phyloP scores from a whole-genome alignment of 2,113 vertebrate species.

The Bostrychus sinensis region DNA sequence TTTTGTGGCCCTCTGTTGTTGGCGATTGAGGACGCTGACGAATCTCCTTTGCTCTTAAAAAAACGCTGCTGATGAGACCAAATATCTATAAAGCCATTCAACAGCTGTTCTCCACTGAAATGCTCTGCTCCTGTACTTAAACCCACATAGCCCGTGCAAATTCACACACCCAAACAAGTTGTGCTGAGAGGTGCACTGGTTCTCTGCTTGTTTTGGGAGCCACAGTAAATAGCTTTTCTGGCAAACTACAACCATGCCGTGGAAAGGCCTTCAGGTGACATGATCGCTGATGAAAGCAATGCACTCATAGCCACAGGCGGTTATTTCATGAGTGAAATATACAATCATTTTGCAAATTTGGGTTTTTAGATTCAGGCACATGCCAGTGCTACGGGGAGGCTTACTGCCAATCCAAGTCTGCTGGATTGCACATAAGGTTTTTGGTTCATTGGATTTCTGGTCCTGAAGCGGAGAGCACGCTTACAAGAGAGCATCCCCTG shows the following conservation, averaged over 20 bases:
- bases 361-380: constrained; percentile 11
- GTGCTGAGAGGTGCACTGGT: constrained; percentile 57
- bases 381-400: neutral
- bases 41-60: constrained; percentile 64
- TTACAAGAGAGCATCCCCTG: constrained; percentile 38
- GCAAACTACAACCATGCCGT: constrained; percentile 14
- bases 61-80: constrained; percentile 67
- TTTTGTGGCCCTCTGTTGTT: constrained; percentile 65
- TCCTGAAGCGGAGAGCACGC: constrained; percentile 17
- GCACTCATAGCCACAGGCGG: neutral
- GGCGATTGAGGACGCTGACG: constrained; percentile 72
- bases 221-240: constrained; percentile 33
- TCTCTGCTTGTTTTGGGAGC: constrained; percentile 35
- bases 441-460: constrained; percentile 18
- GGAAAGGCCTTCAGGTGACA: constrained; percentile 24
- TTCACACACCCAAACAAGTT: constrained; percentile 23
- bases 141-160: constrained; percentile 39
- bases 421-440: constrained; percentile 11
- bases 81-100: constrained; percentile 68
- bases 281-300: neutral
- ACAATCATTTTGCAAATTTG: neutral
- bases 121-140: constrained; percentile 41
- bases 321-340: neutral
- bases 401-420: constrained; percentile 7
- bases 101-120: constrained; percentile 75